A percentile compares a stretch with the other conserved stretches of the same genome.
phyloP scores from a whole-genome alignment of 1,140 invertebrate species.

The Drosophila obscura region DNA sequence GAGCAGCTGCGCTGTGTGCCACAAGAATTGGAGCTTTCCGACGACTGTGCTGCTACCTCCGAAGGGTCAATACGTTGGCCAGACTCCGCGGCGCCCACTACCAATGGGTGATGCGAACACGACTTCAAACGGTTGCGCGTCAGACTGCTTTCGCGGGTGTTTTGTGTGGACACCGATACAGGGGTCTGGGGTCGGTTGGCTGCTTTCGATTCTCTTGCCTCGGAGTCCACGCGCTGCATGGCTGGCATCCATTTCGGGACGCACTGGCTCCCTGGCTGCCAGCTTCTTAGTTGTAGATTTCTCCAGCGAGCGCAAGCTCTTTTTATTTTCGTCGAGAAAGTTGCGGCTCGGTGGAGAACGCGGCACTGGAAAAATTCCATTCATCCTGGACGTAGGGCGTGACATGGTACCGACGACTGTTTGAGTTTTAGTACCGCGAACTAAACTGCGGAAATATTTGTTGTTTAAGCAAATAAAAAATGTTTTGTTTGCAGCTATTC shows the following conservation, averaged over 20 bases:
- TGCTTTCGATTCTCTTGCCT: conserved; percentile 31
- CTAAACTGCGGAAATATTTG: too few relatives aligned
- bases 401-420: conserved; percentile 49
- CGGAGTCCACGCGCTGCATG: conserved; percentile 43
- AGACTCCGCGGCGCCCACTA: conserved; percentile 3
- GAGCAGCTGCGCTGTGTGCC: conserved; percentile 47
- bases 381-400: conserved; percentile 69
- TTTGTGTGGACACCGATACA: neutral
- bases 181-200: conserved; percentile 6
- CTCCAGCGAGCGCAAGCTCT: conserved; percentile 71
- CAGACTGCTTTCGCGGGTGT: conserved; percentile 13
- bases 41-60: conserved; percentile 3
- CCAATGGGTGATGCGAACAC: conserved; percentile 34
- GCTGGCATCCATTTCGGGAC: conserved; percentile 68
- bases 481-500: too few relatives aligned
- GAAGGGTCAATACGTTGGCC: conserved; percentile 15
- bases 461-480: too few relatives aligned
- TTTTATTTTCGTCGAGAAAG: conserved; percentile 78
- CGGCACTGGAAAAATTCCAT: conserved; percentile 74
- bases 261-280: conserved; percentile 56
- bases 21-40: conserved; percentile 55
- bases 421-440: neutral
- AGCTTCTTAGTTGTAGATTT: conserved; percentile 66
- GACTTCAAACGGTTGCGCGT: conserved; percentile 22
- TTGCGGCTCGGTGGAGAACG: conserved; percentile 65